Evolutionary conservation across 2,113 vertebrate genomes (phyloP).

Genomic region (Illadopsis cleaveri): DNA sequence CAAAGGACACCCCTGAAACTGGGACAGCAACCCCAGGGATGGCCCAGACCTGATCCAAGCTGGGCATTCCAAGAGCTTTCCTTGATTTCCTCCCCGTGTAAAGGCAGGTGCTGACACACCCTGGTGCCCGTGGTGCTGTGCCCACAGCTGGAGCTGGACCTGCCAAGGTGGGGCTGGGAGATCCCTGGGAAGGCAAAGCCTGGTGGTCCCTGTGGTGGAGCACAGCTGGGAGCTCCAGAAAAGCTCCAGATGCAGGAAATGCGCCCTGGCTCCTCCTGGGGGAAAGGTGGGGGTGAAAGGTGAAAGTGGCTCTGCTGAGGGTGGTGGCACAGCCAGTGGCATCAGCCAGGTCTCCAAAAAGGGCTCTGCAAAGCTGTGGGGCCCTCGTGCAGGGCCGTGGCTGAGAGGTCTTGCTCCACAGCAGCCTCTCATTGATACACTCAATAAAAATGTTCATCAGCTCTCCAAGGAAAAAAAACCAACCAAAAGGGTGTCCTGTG

Average conservation of each 20-base stretch:
- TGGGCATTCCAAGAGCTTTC: neutral
- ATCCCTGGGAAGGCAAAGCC: neutral
- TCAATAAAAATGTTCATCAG: neutral
- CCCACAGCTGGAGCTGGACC: rapidly evolving
- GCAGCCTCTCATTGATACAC: neutral
- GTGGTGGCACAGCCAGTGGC: neutral
- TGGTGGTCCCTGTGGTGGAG: rapidly evolving
- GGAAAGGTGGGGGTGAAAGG: neutral
- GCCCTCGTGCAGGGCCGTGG: neutral
- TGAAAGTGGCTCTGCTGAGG: neutral
- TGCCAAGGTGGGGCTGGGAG: rapidly evolving
- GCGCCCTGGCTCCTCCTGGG: neutral
- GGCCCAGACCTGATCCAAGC: neutral
- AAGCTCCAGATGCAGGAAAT: neutral
- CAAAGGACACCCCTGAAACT: neutral
- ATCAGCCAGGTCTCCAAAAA: neutral
- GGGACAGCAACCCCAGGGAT: neutral
- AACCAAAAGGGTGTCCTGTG: neutral
- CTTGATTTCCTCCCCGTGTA: neutral
- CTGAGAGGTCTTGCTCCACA: neutral
- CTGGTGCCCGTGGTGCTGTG: neutral
- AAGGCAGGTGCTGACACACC: neutral
- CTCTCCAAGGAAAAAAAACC: neutral
- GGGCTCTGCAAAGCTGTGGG: neutral
- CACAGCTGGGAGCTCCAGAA: neutral